phyloP scores from a whole-genome alignment of 1,140 invertebrate species.

The Apocrypta bakeri region DNA sequence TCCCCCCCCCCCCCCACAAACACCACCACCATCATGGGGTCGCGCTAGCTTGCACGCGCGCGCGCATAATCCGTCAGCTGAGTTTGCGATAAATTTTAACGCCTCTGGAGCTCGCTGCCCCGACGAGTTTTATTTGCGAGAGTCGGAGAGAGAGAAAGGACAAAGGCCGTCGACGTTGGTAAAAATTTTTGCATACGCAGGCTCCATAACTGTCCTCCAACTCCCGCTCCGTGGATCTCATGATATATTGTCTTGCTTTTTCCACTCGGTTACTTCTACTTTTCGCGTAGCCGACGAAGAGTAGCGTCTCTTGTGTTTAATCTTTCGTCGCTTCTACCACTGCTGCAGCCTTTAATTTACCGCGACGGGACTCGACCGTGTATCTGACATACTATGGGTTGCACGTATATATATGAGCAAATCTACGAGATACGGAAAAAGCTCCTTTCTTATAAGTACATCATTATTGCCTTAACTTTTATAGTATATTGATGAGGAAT shows the following conservation, averaged over 20 bases:
- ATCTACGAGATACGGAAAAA: too few relatives aligned
- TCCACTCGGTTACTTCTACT: constrained; percentile 46
- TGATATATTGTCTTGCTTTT: constrained; percentile 50
- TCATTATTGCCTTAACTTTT: too few relatives aligned
- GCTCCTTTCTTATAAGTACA: too few relatives aligned
- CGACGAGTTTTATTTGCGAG: constrained; percentile 45
- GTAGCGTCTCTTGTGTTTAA: constrained; percentile 11
- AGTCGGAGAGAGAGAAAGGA: background rate
- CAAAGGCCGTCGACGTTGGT: constrained; percentile 1
- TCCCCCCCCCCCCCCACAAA: background rate
- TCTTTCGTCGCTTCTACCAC: background rate
- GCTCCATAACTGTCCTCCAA: constrained; percentile 41
- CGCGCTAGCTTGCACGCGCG: background rate
- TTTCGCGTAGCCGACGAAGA: constrained; percentile 1
- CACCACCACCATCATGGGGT: background rate
- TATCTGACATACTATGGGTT: too few relatives aligned
- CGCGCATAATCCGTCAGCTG: constrained; percentile 49
- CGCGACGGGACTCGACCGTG: too few relatives aligned
- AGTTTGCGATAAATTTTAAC: constrained; percentile 48
- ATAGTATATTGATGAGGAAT: too few relatives aligned
- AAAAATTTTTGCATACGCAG: constrained; percentile 51
- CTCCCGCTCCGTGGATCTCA: background rate
- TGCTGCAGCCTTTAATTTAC: constrained; percentile 6
- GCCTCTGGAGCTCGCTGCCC: background rate
- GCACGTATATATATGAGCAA: too few relatives aligned